Conservation (phyloP, 2,113 vertebrate species). For the Periophthalmodon schlosseri region DNA sequence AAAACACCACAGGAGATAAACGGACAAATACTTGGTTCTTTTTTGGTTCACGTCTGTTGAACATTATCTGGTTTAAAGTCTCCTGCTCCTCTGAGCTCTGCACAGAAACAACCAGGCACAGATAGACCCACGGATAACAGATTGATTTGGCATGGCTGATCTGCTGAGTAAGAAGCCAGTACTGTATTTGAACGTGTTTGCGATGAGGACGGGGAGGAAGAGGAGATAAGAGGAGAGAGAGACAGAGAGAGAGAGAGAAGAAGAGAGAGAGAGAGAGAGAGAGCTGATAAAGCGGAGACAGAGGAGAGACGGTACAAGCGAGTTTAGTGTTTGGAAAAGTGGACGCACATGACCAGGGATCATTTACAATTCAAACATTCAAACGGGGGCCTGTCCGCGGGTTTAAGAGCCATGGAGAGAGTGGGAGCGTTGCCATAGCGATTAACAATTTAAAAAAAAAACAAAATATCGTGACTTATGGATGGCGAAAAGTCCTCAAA, state of each 20-base stretch:
- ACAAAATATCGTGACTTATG: too few species aligned
- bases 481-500: too few species aligned
- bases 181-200: slow-evolving; percentile 25
- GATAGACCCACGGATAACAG: slow-evolving; percentile 67
- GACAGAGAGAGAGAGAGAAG: slow-evolving; percentile 56
- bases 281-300: slow-evolving; percentile 70
- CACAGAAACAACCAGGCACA: slow-evolving; percentile 24
- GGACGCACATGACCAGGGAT: background rate
- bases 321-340: slow-evolving; percentile 46
- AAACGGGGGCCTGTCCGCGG: background rate
- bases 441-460: too few species aligned
- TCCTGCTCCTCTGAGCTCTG: slow-evolving; percentile 27
- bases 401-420: too few species aligned
- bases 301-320: slow-evolving; percentile 68
- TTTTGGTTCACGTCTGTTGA: background rate
- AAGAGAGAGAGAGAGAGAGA: slow-evolving; percentile 36
- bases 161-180: slow-evolving; percentile 60
- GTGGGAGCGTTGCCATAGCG: too few species aligned
- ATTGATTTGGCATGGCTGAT: slow-evolving; percentile 65
- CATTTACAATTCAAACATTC: background rate
- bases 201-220: slow-evolving; percentile 30
- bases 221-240: slow-evolving; percentile 65
- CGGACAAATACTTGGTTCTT: background rate
- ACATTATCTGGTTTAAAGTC: slow-evolving; percentile 58
- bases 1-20: slow-evolving; percentile 69